Evolutionary conservation across 2,113 vertebrate genomes (phyloP).

Genomic region (Lepus europaeus): DNA sequence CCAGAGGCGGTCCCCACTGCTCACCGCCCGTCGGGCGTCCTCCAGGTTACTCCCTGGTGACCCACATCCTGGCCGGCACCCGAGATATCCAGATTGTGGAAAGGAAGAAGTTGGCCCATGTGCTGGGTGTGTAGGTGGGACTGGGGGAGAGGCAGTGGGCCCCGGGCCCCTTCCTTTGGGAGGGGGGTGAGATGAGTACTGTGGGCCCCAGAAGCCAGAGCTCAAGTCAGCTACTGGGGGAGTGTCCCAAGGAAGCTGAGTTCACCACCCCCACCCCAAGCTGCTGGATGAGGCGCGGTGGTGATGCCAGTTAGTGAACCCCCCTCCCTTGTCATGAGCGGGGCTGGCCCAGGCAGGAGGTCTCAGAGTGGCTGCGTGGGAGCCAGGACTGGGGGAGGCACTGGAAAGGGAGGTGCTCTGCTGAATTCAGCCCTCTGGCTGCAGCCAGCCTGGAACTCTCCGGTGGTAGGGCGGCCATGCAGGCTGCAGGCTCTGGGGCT

Average conservation of each 20-base stretch:
- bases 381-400: too few species aligned
- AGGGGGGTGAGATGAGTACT: too few species aligned
- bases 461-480: too few species aligned
- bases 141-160: background rate
- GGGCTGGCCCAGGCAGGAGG: too few species aligned
- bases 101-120: constrained; percentile 96
- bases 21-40: constrained; percentile 32
- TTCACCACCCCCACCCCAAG: background rate
- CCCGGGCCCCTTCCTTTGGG: background rate
- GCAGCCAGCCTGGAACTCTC: background rate
- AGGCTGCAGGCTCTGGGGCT: background rate
- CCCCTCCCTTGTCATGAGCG: background rate
- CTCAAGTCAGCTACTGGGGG: rapidly evolving
- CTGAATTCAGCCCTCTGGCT: background rate
- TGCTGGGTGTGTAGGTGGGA: constrained; percentile 90
- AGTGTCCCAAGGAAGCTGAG: rapidly evolving
- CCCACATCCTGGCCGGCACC: constrained; percentile 96
- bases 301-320: rapidly evolving
- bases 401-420: background rate
- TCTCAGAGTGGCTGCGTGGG: too few species aligned
- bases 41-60: constrained; percentile 96
- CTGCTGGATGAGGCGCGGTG: background rate
- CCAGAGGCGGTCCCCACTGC: constrained; percentile 15
- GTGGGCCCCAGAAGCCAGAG: background rate
- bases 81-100: constrained; percentile 98